These are phyloP conservation scores for Byasa hedistus DNA, from an alignment of 2,888 invertebrate genomes.

Conservation along the genomic window DNA sequence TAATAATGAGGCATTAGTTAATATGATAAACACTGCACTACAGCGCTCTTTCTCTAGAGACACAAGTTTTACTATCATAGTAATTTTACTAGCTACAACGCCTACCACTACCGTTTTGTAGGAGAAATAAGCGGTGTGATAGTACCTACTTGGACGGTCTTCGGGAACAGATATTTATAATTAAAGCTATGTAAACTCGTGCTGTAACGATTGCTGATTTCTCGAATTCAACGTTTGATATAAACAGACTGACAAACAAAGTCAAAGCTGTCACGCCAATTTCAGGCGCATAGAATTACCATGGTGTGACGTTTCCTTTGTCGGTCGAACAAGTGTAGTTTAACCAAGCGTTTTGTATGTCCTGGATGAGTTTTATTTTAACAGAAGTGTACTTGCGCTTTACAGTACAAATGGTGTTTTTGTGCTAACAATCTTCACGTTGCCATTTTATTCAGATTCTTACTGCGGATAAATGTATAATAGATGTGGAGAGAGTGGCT, in stretches of 20 bases:
- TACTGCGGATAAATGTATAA: too few species aligned
- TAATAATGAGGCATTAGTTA: too few species aligned
- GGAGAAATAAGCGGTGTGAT: too few species aligned
- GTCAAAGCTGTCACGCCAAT: slow-evolving; percentile 7
- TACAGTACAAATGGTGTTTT: neutral
- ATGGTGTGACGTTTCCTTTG: slow-evolving; percentile 15
- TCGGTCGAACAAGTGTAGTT: neutral
- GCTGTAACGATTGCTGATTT: neutral
- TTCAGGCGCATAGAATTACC: slow-evolving; percentile 15
- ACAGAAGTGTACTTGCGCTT: neutral
- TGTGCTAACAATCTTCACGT: too few species aligned
- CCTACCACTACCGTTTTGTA: too few species aligned
- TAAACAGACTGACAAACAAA: slow-evolving; percentile 15
- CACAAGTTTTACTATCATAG: too few species aligned
- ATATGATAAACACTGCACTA: too few species aligned
- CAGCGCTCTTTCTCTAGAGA: too few species aligned
- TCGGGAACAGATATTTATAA: too few species aligned
- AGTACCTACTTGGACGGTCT: too few species aligned
- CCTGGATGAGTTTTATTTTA: neutral
- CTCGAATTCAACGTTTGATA: slow-evolving; percentile 1
- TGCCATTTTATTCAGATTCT: too few species aligned
- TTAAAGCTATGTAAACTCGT: neutral
- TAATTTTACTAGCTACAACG: too few species aligned
- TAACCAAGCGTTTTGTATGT: slow-evolving; percentile 1
- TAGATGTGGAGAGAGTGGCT: neutral